A percentile compares a stretch with the other conserved stretches of the same genome.
phyloP scores from a whole-genome alignment of 2,888 invertebrate species.

The Pteria penguin region DNA sequence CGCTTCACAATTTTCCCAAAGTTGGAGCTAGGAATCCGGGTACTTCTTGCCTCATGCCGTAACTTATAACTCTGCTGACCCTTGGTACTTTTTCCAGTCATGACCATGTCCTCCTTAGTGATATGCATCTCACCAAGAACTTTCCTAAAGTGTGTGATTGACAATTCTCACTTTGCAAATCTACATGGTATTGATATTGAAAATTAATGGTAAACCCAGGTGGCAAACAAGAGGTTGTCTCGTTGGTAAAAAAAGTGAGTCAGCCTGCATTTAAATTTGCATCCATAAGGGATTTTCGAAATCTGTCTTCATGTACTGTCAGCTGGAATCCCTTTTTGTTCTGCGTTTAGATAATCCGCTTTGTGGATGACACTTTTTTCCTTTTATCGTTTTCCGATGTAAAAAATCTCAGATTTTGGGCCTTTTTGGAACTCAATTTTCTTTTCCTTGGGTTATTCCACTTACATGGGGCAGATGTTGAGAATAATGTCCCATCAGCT shows the following conservation, averaged over 20 bases:
- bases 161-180: too few relatives aligned
- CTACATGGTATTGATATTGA: not conserved
- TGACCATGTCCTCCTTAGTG: not conserved
- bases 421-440: slow-evolving; percentile 2
- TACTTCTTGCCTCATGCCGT: slow-evolving; percentile 13
- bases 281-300: too few relatives aligned
- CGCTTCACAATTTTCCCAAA: too few relatives aligned
- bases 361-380: too few relatives aligned
- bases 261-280: slow-evolving; percentile 20
- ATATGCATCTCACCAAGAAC: not conserved
- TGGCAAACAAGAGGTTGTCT: not conserved
- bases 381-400: too few relatives aligned
- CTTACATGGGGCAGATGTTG: slow-evolving; percentile 13
- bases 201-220: not conserved
- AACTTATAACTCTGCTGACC: slow-evolving; percentile 15
- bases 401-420: too few relatives aligned
- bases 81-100: slow-evolving; percentile 11
- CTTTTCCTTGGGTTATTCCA: slow-evolving; percentile 30
- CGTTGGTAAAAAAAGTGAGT: not conserved
- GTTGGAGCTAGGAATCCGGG: slow-evolving; percentile 24
- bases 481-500: slow-evolving; percentile 2
- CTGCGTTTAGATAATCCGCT: not conserved
- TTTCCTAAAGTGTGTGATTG: not conserved
- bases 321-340: not conserved
- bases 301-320: not conserved